Conservation (phyloP, 2,888 invertebrate species). For the Muschampia plurimacula region DNA sequence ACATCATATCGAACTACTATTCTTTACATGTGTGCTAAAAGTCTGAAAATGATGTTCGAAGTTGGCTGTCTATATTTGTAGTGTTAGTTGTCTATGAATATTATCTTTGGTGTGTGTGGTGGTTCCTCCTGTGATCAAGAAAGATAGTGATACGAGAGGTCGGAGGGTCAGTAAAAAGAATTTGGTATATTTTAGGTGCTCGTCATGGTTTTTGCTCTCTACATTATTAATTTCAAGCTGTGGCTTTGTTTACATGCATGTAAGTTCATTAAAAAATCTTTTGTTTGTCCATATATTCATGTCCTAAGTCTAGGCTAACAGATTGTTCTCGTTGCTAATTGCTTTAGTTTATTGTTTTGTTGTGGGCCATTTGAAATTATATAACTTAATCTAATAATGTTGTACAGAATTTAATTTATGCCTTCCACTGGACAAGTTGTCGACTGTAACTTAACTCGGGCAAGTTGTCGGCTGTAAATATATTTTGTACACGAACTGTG, state of each 20-base stretch:
- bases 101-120: not conserved
- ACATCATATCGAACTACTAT: too few species aligned
- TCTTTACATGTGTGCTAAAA: too few species aligned
- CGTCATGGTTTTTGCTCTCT: conserved; percentile 80
- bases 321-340: conserved; percentile 32
- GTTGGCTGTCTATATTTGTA: too few species aligned
- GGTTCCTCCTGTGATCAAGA: conserved; percentile 5
- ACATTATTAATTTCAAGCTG: conserved; percentile 57
- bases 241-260: conserved; percentile 69
- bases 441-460: not conserved
- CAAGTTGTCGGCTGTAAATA: not conserved
- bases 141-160: conserved; percentile 58
- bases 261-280: conserved; percentile 58
- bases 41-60: too few species aligned
- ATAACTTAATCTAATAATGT: conserved; percentile 31
- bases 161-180: conserved; percentile 72
- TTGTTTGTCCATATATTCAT: conserved; percentile 38
- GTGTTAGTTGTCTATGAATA: too few species aligned
- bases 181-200: conserved; percentile 65
- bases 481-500: not conserved
- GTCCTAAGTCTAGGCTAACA: conserved; percentile 27
- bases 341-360: conserved; percentile 40
- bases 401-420: not conserved
- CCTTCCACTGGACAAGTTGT: conserved; percentile 7
- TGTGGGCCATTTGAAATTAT: conserved; percentile 33